Evolutionary conservation across 2,113 vertebrate genomes (phyloP), one percentile per base, ranked within the genome.

Genomic region (Ceyx cyanopectus): DNA sequence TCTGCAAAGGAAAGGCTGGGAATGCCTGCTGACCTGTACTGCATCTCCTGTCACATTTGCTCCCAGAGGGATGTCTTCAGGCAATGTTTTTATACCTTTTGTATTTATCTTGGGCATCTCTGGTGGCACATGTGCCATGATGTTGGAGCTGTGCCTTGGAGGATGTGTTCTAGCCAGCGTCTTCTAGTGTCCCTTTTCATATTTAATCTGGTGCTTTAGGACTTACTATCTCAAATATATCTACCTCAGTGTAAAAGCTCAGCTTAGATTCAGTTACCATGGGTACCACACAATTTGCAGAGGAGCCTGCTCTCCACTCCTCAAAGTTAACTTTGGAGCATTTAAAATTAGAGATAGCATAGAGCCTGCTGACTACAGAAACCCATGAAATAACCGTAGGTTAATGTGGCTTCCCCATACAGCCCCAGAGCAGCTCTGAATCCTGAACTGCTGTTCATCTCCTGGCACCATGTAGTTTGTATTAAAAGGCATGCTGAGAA

Each of bases 111-210:
- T 89, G 30, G 37, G 17, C 46, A 21, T 70, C 16, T 70, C 65
- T 63, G 30, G 46, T 86, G 56, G 41, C 32, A 46, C 14, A 22
- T 37, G 21, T 20, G 11, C 51, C 3, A 6, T 45, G 40, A 6
- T 0, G 1, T 18, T 29, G 32, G 51, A 93, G 30, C 34, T 0
- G 0, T 80, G 60, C 34, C 53, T 54, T 75, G 0, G 0, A 72
- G 78, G 24, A 19, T 50, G 24, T 27, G 7, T 62, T 86, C 37
- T 46, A 67, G 43, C 17, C 34, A 17, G 46, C 30, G 27, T 76
- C 10, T 69, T 79, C 51, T 58, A 37, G 5, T 63, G 50, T 73
- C 43, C 27, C 34, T 74, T 74, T 81, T 57, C 40, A 54, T 57
- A 12, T 51, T 77, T 79, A 41, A n/a, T 43, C 2, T 45, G 26